Percentiles rank a stretch among this genome's conserved stretches.
phyloP scores from a whole-genome alignment of 2,797 vertebrate genomes.

The Basileuterus tristriatus region DNA sequence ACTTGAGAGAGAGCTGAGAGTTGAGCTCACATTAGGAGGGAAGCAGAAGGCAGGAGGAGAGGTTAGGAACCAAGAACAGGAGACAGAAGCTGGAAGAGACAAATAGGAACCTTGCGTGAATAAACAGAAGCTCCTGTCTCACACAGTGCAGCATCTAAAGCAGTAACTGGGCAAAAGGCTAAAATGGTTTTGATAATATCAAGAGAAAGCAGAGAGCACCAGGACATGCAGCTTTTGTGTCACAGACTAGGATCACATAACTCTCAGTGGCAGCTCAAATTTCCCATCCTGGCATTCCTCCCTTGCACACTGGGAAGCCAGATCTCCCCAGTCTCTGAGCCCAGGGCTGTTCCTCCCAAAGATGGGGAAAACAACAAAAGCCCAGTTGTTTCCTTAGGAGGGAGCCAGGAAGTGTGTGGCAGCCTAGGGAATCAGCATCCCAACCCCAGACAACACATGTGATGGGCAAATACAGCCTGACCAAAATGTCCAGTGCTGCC shows the following conservation, averaged over 20 bases:
- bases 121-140: conserved; percentile 51
- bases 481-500: not conserved
- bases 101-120: conserved; percentile 77
- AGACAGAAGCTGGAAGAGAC: conserved; percentile 85
- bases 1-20: conserved; percentile 74
- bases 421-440: not conserved
- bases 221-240: not conserved
- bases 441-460: not conserved
- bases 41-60: conserved; percentile 83
- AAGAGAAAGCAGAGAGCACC: not conserved
- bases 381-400: conserved; percentile 41
- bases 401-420: conserved; percentile 14
- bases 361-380: conserved; percentile 33
- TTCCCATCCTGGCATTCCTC: not conserved
- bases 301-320: not conserved
- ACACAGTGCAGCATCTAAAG: conserved; percentile 18
- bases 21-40: conserved; percentile 80
- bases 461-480: not conserved
- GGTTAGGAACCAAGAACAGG: conserved; percentile 81
- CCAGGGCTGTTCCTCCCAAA: not conserved
- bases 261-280: not conserved
- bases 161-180: not conserved
- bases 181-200: not conserved
- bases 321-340: not conserved
- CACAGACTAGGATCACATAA: not conserved